Conservation (phyloP, 2,797 vertebrate genomes). For the Pygocentrus nattereri region DNA sequence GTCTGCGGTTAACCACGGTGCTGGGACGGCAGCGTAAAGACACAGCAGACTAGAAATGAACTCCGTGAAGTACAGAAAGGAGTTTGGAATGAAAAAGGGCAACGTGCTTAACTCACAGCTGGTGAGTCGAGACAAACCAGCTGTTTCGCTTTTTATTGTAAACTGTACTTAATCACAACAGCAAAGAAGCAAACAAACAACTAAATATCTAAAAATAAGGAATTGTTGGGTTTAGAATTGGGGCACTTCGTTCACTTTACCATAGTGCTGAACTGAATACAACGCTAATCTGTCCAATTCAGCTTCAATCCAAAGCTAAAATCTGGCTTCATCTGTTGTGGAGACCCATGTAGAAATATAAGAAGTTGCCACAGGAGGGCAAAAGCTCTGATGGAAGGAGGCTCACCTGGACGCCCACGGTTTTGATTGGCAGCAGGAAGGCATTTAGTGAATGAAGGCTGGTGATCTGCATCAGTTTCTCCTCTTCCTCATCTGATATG, state of each 20-base stretch:
- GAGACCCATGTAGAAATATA: neutral
- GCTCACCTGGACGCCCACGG: constrained; percentile 96
- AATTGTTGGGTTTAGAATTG: too few species aligned
- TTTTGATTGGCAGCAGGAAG: constrained; percentile 98
- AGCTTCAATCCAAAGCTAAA: too few species aligned
- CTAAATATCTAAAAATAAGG: too few species aligned
- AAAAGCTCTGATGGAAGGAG: neutral
- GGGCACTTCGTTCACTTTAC: too few species aligned
- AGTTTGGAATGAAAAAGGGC: neutral
- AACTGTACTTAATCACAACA: neutral
- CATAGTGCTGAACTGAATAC: too few species aligned
- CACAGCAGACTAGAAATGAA: constrained; percentile 27
- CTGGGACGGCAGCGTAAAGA: neutral
- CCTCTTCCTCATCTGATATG: constrained; percentile 96
- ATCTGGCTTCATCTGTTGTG: neutral
- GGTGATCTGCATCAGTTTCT: constrained; percentile 98
- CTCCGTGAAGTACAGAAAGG: neutral
- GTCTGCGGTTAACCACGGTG: constrained; percentile 50
- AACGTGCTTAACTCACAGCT: neutral
- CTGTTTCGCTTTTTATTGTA: neutral
- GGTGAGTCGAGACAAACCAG: neutral
- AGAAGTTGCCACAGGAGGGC: too few species aligned
- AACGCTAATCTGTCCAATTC: too few species aligned
- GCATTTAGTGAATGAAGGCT: constrained; percentile 99
- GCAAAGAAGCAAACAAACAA: neutral